Conservation (phyloP, 2,888 invertebrate species). For the Drosophila birchii region DNA sequence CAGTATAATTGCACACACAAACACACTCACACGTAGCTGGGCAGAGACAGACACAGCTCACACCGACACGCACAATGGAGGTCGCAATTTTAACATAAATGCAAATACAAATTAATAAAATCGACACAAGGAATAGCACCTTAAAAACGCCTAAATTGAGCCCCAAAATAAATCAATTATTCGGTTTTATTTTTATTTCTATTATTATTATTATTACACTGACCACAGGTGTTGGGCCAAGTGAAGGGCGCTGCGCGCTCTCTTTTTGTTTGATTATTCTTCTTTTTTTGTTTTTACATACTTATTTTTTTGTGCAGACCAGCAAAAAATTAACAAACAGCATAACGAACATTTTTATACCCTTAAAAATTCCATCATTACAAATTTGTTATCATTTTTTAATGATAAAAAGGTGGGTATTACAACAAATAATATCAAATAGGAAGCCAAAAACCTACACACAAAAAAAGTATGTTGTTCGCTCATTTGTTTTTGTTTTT, state of each 20-base stretch:
- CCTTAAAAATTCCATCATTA: too few species aligned
- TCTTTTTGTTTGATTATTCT: slow-evolving; percentile 40
- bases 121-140: not conserved
- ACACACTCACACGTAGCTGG: slow-evolving; percentile 31
- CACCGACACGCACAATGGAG: slow-evolving; percentile 18
- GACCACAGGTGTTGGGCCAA: slow-evolving; percentile 8
- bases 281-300: slow-evolving; percentile 25
- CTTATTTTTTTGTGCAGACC: slow-evolving; percentile 25
- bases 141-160: too few species aligned
- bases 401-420: too few species aligned
- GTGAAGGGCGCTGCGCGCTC: slow-evolving; percentile 70
- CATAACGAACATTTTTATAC: too few species aligned
- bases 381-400: too few species aligned
- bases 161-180: not conserved
- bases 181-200: too few species aligned
- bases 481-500: slow-evolving; percentile 61
- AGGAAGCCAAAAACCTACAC: slow-evolving; percentile 20
- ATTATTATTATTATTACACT: not conserved
- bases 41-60: slow-evolving; percentile 11
- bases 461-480: slow-evolving; percentile 52
- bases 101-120: not conserved
- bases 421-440: slow-evolving; percentile 49
- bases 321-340: slow-evolving; percentile 28
- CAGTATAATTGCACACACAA: slow-evolving; percentile 73
- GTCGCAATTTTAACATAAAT: slow-evolving; percentile 22